Evolutionary conservation across 2,888 invertebrate genomes (phyloP), one percentile per base, ranked within the genome.

Genomic region (Helicoverpa assulta): DNA sequence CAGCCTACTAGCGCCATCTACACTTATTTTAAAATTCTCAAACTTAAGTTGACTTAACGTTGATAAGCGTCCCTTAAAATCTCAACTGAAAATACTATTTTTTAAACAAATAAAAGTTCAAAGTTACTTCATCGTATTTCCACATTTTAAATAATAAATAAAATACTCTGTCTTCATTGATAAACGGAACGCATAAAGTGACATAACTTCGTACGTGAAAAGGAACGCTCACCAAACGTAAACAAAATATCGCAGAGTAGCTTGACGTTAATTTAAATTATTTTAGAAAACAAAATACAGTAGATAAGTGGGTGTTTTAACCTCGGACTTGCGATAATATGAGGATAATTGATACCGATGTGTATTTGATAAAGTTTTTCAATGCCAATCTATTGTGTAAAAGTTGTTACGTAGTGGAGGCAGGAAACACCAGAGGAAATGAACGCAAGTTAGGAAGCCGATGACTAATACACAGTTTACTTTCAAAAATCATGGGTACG

Each of bases 361-460:
- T 61, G 59, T 70, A 64, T 70, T 70, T 69, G 76, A 78, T 82
- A 70, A 76, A 67, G 33, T 12, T 26, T 70, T 79, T 76, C 81
- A 82, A 78, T 82, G 76, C 52, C 67, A 78, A 83, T 85, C 83
- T 87, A 83, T 83, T 85, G 75, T 83, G 14, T 40, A 40, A 40
- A 88, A 85, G 65, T 88, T 85, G 85, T 88, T 88, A 85, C 84
- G 60, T 55, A 67, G 67, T 10, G 77, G 85, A 76, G 86, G 84
- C 90, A 90, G 93, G 93, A 93, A 92, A 88, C 88, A 82, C 83
- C 83, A 85, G 90, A 93, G 94, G 95, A 95, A 95, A 93, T 92
- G 93, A 89, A 87, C 89, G 86, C 89, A 87, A 88, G 85, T 89
- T 89, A 88, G 88, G 87, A 88, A 87, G 86, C 84, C 78, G 84